Conservation (phyloP, 23 tunicate genomes). For the Phallusia fumigata region DNA sequence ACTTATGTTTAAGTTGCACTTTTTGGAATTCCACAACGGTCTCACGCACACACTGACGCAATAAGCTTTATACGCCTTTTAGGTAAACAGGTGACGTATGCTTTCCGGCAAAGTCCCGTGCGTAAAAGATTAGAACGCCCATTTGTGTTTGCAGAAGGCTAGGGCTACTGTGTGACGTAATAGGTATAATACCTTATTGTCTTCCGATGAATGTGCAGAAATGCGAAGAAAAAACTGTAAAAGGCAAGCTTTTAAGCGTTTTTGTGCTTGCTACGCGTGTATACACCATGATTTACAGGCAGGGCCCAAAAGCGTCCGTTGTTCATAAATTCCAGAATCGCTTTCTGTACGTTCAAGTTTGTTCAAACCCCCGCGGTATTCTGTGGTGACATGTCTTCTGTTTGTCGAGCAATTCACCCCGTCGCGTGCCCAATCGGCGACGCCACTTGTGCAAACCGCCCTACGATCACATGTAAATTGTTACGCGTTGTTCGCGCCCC, state of each 20-base stretch:
- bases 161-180: background rate
- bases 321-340: background rate
- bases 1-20: no score
- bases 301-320: background rate
- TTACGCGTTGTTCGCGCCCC: no score
- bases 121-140: background rate
- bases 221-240: no score
- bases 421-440: background rate
- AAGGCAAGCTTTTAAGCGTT: no score
- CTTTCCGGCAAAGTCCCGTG: background rate
- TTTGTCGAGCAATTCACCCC: conserved; percentile 6
- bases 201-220: no score
- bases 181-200: background rate
- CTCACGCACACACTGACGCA: background rate
- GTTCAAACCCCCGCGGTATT: background rate
- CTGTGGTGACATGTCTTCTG: background rate
- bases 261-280: no score
- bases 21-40: background rate
- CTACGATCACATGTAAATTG: no score
- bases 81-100: background rate
- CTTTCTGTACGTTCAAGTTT: background rate
- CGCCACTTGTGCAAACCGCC: no score
- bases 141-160: background rate
- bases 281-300: no score
- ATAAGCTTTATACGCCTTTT: conserved; percentile 1